Evolutionary conservation across 2,797 vertebrate species (phyloP).

Genomic region (Austrolebias charrua): DNA sequence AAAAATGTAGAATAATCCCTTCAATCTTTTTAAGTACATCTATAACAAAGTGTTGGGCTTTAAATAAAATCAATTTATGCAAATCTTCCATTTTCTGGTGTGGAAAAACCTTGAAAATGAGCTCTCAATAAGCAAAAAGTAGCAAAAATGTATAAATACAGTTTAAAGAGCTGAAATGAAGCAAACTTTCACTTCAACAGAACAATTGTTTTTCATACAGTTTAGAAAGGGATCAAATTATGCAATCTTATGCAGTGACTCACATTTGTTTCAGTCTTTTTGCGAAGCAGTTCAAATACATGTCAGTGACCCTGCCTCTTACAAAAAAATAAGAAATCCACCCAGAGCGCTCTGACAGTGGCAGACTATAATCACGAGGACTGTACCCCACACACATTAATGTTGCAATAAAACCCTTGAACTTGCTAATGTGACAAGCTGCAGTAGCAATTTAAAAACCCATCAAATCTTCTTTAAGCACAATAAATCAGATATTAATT

Average conservation of each 20-base stretch:
- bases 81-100: slow-evolving; percentile 1
- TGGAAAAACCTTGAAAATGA: slow-evolving; percentile 3
- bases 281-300: slow-evolving; percentile 60
- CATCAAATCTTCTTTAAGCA: slow-evolving; percentile 71
- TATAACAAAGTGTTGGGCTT: neutral
- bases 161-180: slow-evolving; percentile 7
- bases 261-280: slow-evolving; percentile 50
- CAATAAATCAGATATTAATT: slow-evolving; percentile 77
- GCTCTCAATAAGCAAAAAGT: slow-evolving; percentile 14
- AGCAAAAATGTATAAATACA: slow-evolving; percentile 20
- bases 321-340: slow-evolving; percentile 59
- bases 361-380: slow-evolving; percentile 61
- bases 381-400: slow-evolving; percentile 71
- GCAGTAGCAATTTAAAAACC: slow-evolving; percentile 71
- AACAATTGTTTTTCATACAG: slow-evolving; percentile 5
- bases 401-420: slow-evolving; percentile 74
- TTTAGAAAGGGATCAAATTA: slow-evolving; percentile 33
- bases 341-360: slow-evolving; percentile 24
- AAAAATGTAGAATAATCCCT: slow-evolving; percentile 12
- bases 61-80: slow-evolving; percentile 1
- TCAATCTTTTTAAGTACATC: slow-evolving; percentile 2
- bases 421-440: slow-evolving; percentile 79
- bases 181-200: slow-evolving; percentile 1
- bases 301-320: slow-evolving; percentile 45
- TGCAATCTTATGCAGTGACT: slow-evolving; percentile 36